Base-by-base conservation (phyloP, 1,140 invertebrate species). In the Aplysia californica region DNA sequence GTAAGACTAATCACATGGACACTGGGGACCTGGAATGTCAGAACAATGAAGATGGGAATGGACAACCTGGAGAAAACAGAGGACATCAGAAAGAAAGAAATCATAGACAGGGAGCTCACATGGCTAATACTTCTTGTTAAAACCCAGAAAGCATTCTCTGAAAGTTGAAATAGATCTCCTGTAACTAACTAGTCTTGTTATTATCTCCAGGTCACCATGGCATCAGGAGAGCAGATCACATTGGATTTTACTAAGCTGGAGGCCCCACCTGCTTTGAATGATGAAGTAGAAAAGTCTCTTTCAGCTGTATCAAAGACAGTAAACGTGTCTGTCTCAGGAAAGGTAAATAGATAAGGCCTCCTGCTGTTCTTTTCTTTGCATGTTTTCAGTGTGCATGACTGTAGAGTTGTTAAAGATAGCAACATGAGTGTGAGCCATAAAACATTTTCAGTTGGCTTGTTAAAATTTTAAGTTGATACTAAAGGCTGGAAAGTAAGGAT, bases 291-390 rank as follows among this genome's bases (percentile, higher is more conserved):
- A 1, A 36, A 33, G 23, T 5, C 39, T 2, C 4, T 68, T 23
- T 6, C 2, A 5, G 20, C 20, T 36, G 66, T 44, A 31, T 68
- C 66, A 23, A 68, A 68, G 20, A 68, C 39, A 4, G 39, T 68
- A 6, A 41, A 68, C 23, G 66, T 68, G 1, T 26, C 66, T 29
- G 39, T 68, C 2, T 21, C 21, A 5, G 31, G 50, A 20, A 68
- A 68, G 31, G 66, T 68, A 36, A 68, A 41, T 66, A 50, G n/a
- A 50, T 15, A 50, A 50, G n/a, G n/a, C n/a, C 44, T 50, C n/a
- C n/a, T 15, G 44, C 44, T 50, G 10, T 10, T 10, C n/a, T 50
- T 50, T 50, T 50, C 10, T 15, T 50, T 15, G n/a, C 10, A 10
- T n/a, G 10, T 15, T 50, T 50, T n/a, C 10, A n/a, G 44, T 50